These are phyloP conservation scores for Serilophus lunatus DNA, from an alignment of 2,113 vertebrate species.

Conservation along the genomic window DNA sequence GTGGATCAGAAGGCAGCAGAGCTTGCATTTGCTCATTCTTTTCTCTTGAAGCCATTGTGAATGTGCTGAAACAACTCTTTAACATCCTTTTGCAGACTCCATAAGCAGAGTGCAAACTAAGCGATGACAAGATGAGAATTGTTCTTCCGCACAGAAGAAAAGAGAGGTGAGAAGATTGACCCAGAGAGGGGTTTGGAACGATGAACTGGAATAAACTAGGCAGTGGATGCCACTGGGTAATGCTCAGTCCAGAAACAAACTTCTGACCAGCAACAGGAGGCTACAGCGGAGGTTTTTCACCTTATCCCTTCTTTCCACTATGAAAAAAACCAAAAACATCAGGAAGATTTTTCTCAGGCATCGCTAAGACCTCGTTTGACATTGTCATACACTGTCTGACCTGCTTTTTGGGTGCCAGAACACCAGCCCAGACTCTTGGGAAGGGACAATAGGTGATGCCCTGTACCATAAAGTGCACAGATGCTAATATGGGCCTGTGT, in stretches of 20 bases:
- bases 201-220: background rate
- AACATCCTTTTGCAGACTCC: background rate
- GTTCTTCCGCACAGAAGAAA: background rate
- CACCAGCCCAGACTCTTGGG: background rate
- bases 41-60: background rate
- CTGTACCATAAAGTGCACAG: background rate
- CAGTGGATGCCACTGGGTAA: background rate
- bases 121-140: background rate
- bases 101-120: background rate
- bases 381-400: background rate
- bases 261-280: background rate
- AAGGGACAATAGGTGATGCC: background rate
- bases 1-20: background rate
- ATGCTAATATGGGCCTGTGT: background rate
- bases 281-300: background rate
- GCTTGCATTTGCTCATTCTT: background rate
- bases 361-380: background rate
- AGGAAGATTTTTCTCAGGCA: background rate
- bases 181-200: background rate
- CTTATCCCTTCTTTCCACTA: background rate
- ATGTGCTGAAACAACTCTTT: background rate
- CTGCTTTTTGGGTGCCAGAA: background rate
- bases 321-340: background rate
- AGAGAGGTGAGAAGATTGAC: background rate
- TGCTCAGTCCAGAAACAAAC: background rate